phyloP scores from a whole-genome alignment of 2,888 invertebrate genomes.

The Meganola albula region DNA sequence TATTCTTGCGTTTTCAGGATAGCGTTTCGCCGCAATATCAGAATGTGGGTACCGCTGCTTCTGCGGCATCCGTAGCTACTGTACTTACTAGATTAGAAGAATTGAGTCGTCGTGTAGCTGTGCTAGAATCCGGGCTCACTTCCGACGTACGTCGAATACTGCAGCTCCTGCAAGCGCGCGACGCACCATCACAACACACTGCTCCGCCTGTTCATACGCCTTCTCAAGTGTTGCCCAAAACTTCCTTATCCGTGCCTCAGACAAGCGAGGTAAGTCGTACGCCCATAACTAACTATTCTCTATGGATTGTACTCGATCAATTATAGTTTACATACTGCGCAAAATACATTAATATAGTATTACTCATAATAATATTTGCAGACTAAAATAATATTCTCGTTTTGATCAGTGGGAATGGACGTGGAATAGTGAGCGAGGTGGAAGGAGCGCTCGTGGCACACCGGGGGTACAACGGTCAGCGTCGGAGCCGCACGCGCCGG shows the following conservation, averaged over 20 bases:
- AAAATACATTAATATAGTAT: too few relatives aligned
- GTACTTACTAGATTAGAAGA: constrained; percentile 83
- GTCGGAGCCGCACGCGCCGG: constrained; percentile 79
- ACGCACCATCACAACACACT: constrained; percentile 39
- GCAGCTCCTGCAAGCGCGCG: constrained; percentile 78
- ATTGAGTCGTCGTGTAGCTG: constrained; percentile 81
- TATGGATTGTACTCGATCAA: too few relatives aligned
- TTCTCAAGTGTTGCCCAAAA: constrained; percentile 56
- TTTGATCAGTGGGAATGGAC: constrained; percentile 65
- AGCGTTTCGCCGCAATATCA: constrained; percentile 68
- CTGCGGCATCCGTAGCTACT: constrained; percentile 65
- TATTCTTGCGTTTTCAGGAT: constrained; percentile 42
- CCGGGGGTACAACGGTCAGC: constrained; percentile 79
- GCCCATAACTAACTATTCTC: too few relatives aligned
- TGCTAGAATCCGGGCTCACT: constrained; percentile 84
- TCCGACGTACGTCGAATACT: constrained; percentile 86
- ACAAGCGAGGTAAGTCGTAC: constrained; percentile 44
- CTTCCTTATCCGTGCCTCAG: constrained; percentile 66
- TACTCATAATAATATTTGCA: neutral
- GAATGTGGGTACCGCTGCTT: constrained; percentile 57
- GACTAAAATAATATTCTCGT: too few relatives aligned
- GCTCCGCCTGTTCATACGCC: constrained; percentile 55
- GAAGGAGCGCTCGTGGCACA: constrained; percentile 35
- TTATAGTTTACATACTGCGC: too few relatives aligned
- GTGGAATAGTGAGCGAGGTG: constrained; percentile 55